These are phyloP conservation scores for Hedychridium roseum DNA, from an alignment of 2,888 invertebrate genomes.

Conservation along the genomic window DNA sequence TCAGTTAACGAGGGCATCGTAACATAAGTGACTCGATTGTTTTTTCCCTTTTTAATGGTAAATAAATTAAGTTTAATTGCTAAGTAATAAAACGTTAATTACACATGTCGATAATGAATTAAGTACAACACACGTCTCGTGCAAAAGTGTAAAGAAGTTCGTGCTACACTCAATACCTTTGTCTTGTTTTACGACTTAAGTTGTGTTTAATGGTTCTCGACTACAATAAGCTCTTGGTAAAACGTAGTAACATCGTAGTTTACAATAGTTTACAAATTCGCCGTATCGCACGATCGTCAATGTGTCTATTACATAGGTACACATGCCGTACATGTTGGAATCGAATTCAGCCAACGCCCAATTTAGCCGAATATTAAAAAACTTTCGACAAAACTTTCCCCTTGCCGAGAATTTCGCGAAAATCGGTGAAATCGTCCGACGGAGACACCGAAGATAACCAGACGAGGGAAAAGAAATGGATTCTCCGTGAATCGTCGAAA, in stretches of 20 bases:
- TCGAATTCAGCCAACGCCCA: too few relatives aligned
- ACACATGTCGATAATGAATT: slow-evolving; percentile 59
- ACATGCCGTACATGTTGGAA: slow-evolving; percentile 49
- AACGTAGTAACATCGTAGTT: slow-evolving; percentile 64
- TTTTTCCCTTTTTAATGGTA: too few relatives aligned
- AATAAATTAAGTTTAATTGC: slow-evolving; percentile 62
- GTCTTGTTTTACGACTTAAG: slow-evolving; percentile 43
- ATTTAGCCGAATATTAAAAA: too few relatives aligned
- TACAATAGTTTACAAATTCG: slow-evolving; percentile 63
- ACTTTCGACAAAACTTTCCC: too few relatives aligned
- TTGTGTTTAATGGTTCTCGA: slow-evolving; percentile 61
- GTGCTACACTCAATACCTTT: slow-evolving; percentile 62
- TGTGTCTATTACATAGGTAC: slow-evolving; percentile 55
- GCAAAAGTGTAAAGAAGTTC: slow-evolving; percentile 63
- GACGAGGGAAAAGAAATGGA: too few relatives aligned
- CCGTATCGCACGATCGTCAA: slow-evolving; percentile 48
- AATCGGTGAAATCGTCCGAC: too few relatives aligned
- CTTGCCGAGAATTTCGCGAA: too few relatives aligned
- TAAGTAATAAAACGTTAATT: slow-evolving; percentile 63
- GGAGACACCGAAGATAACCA: too few relatives aligned
- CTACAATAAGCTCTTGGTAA: slow-evolving; percentile 65
- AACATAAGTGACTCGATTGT: slow-evolving; percentile 52
- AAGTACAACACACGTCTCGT: slow-evolving; percentile 63
- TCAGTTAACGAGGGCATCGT: slow-evolving; percentile 38
- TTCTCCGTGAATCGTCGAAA: too few relatives aligned